Evolutionary conservation across 2,888 invertebrate genomes (phyloP).

Genomic region (Limnephilus auricula): DNA sequence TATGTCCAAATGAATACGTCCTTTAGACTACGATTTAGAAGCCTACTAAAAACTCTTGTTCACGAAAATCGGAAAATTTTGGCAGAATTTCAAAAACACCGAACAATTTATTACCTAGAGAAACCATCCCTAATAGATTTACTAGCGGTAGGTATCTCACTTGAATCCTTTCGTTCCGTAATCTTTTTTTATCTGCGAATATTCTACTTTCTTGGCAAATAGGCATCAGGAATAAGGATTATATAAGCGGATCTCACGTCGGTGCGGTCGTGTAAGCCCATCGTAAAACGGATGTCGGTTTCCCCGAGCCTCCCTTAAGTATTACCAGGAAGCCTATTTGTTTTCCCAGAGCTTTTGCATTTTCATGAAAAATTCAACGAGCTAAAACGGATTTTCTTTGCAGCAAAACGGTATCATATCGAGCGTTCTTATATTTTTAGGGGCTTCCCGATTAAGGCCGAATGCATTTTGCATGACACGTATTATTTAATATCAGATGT

Average conservation of each 20-base stretch:
- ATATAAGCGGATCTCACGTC: neutral
- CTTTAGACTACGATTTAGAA: neutral
- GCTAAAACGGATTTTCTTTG: neutral
- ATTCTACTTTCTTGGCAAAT: constrained; percentile 2
- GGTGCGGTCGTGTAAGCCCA: constrained; percentile 12
- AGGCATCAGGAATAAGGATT: constrained; percentile 10
- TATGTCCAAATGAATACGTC: neutral
- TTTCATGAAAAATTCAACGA: constrained; percentile 6
- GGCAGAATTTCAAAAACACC: neutral
- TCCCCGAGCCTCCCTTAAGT: neutral
- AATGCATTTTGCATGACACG: neutral
- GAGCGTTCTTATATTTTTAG: neutral
- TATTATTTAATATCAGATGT: too few relatives aligned
- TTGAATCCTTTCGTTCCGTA: neutral
- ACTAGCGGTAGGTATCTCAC: neutral
- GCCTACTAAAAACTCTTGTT: neutral
- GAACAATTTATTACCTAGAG: neutral
- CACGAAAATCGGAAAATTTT: neutral
- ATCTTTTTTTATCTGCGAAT: neutral
- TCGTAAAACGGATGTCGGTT: constrained; percentile 43
- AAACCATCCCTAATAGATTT: neutral
- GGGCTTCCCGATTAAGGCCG: neutral
- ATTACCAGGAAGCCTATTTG: constrained; percentile 42
- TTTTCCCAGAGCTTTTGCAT: constrained; percentile 11
- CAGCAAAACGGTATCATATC: neutral